Percentiles rank a stretch among this genome's conserved stretches.
Conservation (phyloP, 2,113 vertebrate species). For the Otocyon megalotis region DNA sequence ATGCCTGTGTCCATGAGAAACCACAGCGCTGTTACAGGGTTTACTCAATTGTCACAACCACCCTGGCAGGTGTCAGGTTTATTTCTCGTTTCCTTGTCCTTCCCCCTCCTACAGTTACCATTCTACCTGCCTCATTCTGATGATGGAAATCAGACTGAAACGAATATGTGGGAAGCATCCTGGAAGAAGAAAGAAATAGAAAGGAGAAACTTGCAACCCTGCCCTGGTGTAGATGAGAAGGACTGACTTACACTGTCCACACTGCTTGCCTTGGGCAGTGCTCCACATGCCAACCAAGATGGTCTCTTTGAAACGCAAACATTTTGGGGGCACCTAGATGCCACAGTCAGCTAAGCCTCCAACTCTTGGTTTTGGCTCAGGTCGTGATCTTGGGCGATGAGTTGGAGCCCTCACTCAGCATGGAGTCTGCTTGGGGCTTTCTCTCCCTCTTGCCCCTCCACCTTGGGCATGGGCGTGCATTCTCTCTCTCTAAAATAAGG, state of each 20-base stretch:
- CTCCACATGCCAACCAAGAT: neutral
- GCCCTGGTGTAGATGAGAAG: neutral
- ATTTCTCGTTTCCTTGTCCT: neutral
- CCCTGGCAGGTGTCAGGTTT: neutral
- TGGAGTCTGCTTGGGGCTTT: neutral
- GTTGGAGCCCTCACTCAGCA: neutral
- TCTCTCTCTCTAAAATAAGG: neutral
- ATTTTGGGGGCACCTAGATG: neutral
- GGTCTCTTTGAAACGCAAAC: neutral
- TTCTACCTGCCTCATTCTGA: neutral
- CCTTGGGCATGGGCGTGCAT: no score
- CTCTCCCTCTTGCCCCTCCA: neutral
- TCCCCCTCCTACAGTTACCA: neutral
- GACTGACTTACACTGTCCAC: neutral
- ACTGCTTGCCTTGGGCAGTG: fast-evolving
- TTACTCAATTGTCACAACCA: neutral
- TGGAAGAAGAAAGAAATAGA: neutral
- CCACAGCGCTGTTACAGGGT: neutral
- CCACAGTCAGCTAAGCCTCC: neutral
- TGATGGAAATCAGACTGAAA: neutral
- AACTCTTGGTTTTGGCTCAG: neutral
- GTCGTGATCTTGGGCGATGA: neutral
- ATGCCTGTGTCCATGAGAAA: neutral
- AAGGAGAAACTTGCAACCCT: neutral
- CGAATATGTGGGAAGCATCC: neutral